Conservation (phyloP, 2,888 invertebrate genomes). For the Drosophila hamatofila region DNA sequence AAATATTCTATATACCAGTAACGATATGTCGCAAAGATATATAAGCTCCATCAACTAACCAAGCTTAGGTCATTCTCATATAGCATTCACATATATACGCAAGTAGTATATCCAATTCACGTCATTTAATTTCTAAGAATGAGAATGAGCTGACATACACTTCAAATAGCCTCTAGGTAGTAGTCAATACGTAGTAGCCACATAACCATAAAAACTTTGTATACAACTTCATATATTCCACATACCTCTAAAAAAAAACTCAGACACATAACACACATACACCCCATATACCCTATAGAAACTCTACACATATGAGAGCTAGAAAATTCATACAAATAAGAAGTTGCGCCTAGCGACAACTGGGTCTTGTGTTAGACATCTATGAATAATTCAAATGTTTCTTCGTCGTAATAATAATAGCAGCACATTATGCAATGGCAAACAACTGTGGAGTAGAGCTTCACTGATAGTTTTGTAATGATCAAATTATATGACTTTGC, state of each 20-base stretch:
- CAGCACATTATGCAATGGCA: constrained; percentile 65
- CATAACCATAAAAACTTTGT: too few species aligned
- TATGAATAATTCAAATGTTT: constrained; percentile 73
- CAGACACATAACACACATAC: not conserved
- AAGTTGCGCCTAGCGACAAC: constrained; percentile 52
- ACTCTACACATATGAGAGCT: not conserved
- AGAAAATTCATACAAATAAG: constrained; percentile 49
- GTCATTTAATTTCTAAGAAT: too few species aligned
- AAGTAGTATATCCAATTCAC: too few species aligned
- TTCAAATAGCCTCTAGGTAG: too few species aligned
- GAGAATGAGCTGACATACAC: too few species aligned
- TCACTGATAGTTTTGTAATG: constrained; percentile 77
- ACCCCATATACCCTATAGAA: constrained; percentile 9
- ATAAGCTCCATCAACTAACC: too few species aligned
- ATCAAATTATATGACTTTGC: constrained; percentile 71
- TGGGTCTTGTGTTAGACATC: constrained; percentile 58
- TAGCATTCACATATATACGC: too few species aligned
- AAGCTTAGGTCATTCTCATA: too few species aligned
- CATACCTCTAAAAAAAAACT: not conserved
- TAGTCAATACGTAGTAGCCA: too few species aligned
- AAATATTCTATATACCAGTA: too few species aligned
- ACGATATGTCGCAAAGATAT: too few species aligned
- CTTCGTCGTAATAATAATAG: constrained; percentile 61
- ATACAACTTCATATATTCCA: not conserved
- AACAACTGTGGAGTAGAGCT: constrained; percentile 38